Base-by-base conservation (phyloP, 1,140 invertebrate species). In the Aradophagus sp. region DNA sequence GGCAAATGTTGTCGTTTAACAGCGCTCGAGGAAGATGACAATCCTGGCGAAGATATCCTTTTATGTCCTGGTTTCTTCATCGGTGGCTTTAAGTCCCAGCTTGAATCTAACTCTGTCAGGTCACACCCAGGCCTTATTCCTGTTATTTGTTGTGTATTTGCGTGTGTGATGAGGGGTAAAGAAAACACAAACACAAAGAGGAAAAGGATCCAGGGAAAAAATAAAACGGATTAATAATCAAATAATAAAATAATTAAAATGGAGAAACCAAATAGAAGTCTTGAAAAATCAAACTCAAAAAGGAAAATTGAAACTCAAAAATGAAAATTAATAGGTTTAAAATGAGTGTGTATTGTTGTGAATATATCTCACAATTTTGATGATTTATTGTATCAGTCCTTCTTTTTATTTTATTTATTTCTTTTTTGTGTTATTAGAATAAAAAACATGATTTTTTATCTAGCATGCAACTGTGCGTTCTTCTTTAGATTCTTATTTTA, bases 51-150 rank as follows among this genome's bases (percentile, higher is more conserved):
- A 5, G 81, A 66, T 50, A 86, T 74, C 52, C 82, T 75, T 48
- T 84, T 86, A 11, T 47, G 77, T 17, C 75, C 74, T 5, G 77
- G 65, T 59, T 82, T 78, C 39, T 78, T 77, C 55, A 80, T 73
- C 0, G 81, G 72, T 66, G 78, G 79, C 56, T 82, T 79, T 67
- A 79, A 67, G 59, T 88, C 87, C 78, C 85, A 82, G 20, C 84
- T 82, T 27, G 83, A 84, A 80, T 91, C 92, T 47, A 92, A 84
- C 79, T 95, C 93, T 50, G 93, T 93, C 65, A 96, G 87, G 86
- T 96, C 95, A 77, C 93, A 95, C 58, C 95, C 95, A 53, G 95
- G 95, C 70, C 94, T 88, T 80, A 97, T 95, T 68, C 84, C 84
- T 86, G 80, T 84, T 84, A 48, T 41, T 16, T 55, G 26, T 10